Evolutionary conservation across 2,797 vertebrate species (phyloP).

Genomic region (Nasua narica): DNA sequence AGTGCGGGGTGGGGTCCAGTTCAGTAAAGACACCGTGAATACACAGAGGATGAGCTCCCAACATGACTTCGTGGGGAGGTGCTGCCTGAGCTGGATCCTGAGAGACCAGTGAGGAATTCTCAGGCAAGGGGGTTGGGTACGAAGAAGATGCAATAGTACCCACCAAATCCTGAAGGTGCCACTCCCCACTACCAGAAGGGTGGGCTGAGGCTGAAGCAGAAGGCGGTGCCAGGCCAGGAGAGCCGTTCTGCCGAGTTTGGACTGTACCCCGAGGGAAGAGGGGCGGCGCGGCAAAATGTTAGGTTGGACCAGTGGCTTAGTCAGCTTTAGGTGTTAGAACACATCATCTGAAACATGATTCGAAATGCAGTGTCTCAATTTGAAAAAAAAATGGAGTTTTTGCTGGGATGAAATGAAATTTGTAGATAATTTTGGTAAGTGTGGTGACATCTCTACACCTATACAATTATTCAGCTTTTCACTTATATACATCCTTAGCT

Average conservation of each 20-base stretch:
- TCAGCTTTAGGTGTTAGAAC: not conserved
- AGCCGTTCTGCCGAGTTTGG: fast-evolving
- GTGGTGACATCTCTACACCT: not conserved
- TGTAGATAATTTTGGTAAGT: not conserved
- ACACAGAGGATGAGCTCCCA: not conserved
- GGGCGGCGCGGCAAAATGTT: fast-evolving
- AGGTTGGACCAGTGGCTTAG: no score
- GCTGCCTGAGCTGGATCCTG: not conserved
- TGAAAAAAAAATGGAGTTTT: not conserved
- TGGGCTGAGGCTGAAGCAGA: not conserved
- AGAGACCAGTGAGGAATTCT: not conserved
- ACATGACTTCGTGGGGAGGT: not conserved
- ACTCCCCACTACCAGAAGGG: not conserved
- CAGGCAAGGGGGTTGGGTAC: no score
- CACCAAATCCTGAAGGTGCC: not conserved
- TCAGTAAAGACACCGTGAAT: fast-evolving
- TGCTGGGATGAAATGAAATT: not conserved
- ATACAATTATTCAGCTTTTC: not conserved
- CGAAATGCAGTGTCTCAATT: not conserved
- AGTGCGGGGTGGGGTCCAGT: fast-evolving
- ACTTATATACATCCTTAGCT: not conserved
- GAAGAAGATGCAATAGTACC: no score
- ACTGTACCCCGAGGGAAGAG: not conserved
- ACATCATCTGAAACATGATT: not conserved
- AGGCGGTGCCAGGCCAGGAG: not conserved